Evolutionary conservation across 2,113 vertebrate genomes (phyloP), one percentile per base, ranked within the genome.

Genomic region (Lipotes vexillifer): DNA sequence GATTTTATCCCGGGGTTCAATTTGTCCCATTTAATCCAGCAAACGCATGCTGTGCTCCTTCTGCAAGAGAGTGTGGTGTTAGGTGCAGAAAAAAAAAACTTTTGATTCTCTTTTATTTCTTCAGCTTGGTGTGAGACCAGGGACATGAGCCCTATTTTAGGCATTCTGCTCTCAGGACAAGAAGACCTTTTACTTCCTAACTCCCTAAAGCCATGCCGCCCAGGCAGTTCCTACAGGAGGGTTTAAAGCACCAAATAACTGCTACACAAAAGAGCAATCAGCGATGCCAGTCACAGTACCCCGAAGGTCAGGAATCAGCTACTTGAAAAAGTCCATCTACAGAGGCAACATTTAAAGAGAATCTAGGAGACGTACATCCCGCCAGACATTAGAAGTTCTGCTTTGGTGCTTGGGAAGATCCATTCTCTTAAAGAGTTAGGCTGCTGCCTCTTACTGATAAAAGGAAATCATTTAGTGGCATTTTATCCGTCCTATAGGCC

Each of bases 251-350:
- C 44, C 21, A 55, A 55, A 6, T 27, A 46, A 10, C 36, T 6
- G 65, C 44, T 7, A 0, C 29, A 2, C 21, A 0, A 8, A 10
- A 38, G 25, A 63, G 52, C 74, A 2, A 3, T 2, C 31, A 1
- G 10, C 49, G 14, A 0, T 17, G 33, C 75, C 49, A 6, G 29
- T 1, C 1, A 0, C 57, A 2, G 33, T 3, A 0, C 12, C 8
- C 41, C 0, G 55, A 14, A 8, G 77, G 57, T 44, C 85, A 13
- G 21, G 72, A 46, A 17, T 25, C 44, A 5, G 61, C 17, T 0
- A 10, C 72, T 10, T 2, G 4, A 8, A 10, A 49, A 46, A 29
- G 33, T 10, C n/a, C 36, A 27, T 7, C 41, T 3, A n/a, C 68
- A 14, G 49, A 68, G n/a, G 57, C 2, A 0, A 15, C 0, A 2